Percentiles rank a stretch among this genome's conserved stretches.
phyloP scores from a whole-genome alignment of 64 coral and sea anemone genomes.

The Acropora yongei region DNA sequence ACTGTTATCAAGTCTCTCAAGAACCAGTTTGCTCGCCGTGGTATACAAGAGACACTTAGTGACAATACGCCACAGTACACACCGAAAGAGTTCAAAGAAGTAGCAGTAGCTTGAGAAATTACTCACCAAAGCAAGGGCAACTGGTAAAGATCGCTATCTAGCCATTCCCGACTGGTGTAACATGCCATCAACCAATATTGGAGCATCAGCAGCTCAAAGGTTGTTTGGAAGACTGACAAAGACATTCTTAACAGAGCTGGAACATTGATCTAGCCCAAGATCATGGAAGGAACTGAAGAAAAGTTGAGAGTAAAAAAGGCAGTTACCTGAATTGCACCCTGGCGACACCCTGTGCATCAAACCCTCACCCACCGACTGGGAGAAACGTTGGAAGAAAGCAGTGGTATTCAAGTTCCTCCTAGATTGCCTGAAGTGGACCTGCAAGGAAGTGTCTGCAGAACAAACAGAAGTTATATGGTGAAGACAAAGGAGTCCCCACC shows the following conservation, averaged over 20 bases:
- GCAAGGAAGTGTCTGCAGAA: background rate
- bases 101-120: conserved; percentile 22
- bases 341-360: conserved; percentile 13
- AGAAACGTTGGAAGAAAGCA: background rate
- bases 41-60: conserved; percentile 51
- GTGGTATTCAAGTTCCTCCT: background rate
- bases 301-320: conserved; percentile 14
- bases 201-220: conserved; percentile 4
- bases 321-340: background rate
- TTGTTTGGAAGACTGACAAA: conserved; percentile 15
- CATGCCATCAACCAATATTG: conserved; percentile 1
- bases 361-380: background rate
- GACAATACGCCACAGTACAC: conserved; percentile 47
- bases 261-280: background rate
- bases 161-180: conserved; percentile 31
- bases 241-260: background rate
- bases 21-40: conserved; percentile 39
- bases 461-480: background rate
- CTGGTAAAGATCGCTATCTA: conserved; percentile 42
- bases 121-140: conserved; percentile 42
- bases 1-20: conserved; percentile 43
- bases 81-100: background rate
- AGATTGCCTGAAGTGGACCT: background rate
- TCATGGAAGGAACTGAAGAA: background rate
- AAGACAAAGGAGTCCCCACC: background rate